Evolutionary conservation across 2,797 vertebrate genomes (phyloP).

Genomic region (Cephalopachus bancanus): DNA sequence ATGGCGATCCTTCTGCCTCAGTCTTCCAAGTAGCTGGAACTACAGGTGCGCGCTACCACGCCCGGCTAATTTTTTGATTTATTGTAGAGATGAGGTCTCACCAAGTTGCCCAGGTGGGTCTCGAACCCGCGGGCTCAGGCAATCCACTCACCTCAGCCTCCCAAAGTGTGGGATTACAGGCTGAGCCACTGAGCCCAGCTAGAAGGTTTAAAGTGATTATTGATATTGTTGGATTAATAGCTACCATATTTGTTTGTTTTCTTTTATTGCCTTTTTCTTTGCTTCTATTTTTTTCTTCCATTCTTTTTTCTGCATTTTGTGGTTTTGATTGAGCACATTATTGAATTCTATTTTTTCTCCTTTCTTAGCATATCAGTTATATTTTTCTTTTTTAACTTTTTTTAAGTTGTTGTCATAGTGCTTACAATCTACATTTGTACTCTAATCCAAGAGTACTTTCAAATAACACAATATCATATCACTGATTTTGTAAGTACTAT

Average conservation of each 20-base stretch:
- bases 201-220: too few species aligned
- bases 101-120: not conserved
- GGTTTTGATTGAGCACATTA: not conserved
- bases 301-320: not conserved
- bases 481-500: not conserved
- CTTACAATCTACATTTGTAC: not conserved
- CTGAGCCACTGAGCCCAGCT: not conserved
- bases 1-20: not conserved
- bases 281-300: too few species aligned
- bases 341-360: not conserved
- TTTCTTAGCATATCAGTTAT: not conserved
- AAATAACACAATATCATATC: not conserved
- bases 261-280: too few species aligned
- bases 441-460: not conserved
- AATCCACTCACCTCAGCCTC: not conserved
- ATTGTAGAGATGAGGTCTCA: not conserved
- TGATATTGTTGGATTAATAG: too few species aligned
- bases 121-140: not conserved
- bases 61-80: not conserved
- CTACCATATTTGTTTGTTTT: too few species aligned
- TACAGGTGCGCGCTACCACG: not conserved
- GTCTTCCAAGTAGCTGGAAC: not conserved
- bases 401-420: not conserved
- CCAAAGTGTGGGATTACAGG: not conserved
- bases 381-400: not conserved